Conservation (phyloP, 2,888 invertebrate species). For the Athalia cordata region DNA sequence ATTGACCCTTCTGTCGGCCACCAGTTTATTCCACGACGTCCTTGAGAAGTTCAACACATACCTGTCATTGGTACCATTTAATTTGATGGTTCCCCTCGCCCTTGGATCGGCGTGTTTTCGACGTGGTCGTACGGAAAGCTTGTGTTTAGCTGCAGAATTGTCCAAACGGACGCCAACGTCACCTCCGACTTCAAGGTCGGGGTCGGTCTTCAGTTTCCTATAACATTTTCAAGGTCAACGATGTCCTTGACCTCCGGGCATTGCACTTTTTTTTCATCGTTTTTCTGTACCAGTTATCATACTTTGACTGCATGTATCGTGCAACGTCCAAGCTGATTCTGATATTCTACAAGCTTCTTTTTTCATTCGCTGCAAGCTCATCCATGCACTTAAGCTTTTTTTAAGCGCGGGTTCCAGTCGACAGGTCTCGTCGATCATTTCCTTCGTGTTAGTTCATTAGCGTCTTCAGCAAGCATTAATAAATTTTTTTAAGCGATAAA, state of each 20-base stretch:
- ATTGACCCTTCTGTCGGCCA: conserved; percentile 42
- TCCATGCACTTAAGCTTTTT: conserved; percentile 26
- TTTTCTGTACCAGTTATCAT: not conserved
- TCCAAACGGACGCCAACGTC: conserved; percentile 79
- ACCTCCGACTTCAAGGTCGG: conserved; percentile 78
- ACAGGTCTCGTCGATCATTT: conserved; percentile 14
- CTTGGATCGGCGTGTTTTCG: conserved; percentile 79
- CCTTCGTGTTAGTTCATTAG: conserved; percentile 29
- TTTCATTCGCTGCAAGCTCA: not conserved
- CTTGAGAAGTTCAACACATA: conserved; percentile 49
- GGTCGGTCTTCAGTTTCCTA: conserved; percentile 74
- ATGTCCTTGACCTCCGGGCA: conserved; percentile 16
- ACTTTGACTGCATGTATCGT: conserved; percentile 13
- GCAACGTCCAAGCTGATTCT: conserved; percentile 24
- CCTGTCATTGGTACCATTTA: conserved; percentile 62
- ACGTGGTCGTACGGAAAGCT: conserved; percentile 83
- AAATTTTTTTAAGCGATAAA: not conserved
- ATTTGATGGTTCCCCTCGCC: conserved; percentile 62
- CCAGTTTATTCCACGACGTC: not conserved
- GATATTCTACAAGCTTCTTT: conserved; percentile 8
- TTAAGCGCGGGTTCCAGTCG: conserved; percentile 14
- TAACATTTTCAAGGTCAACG: conserved; percentile 52
- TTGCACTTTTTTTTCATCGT: conserved; percentile 31
- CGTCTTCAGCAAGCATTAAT: not conserved
- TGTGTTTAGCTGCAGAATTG: conserved; percentile 84